A percentile compares a stretch with the other conserved stretches of the same genome.
Conservation (phyloP, 2,888 invertebrate species). For the Megamerina dolium region DNA sequence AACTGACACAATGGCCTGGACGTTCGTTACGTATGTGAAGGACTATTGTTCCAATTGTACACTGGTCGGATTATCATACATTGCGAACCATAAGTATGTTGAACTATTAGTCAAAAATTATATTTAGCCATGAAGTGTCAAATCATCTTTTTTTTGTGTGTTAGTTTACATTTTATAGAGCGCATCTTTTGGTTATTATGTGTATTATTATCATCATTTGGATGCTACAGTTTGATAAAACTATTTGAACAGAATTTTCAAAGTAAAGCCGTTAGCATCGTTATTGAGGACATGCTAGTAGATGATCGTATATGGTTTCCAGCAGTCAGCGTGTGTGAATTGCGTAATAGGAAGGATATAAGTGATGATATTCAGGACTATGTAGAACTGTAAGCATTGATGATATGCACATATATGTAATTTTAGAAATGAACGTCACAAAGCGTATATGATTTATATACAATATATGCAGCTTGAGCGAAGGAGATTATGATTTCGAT, state of each 20-base stretch:
- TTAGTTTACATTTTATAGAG: slow-evolving; percentile 41
- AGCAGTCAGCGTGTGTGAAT: slow-evolving; percentile 41
- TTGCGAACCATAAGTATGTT: slow-evolving; percentile 55
- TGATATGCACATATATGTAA: too few relatives aligned
- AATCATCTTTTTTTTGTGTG: background rate
- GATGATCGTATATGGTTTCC: slow-evolving; percentile 37
- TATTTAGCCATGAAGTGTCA: too few relatives aligned
- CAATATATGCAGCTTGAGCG: too few relatives aligned
- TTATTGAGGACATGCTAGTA: slow-evolving; percentile 38
- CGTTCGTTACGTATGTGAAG: too few relatives aligned
- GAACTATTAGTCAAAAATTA: background rate
- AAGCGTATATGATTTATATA: too few relatives aligned
- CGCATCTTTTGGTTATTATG: slow-evolving; percentile 63
- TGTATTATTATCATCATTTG: slow-evolving; percentile 61
- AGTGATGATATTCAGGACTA: slow-evolving; percentile 22
- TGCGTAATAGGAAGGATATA: slow-evolving; percentile 24
- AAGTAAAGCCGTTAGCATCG: slow-evolving; percentile 47
- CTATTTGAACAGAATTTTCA: slow-evolving; percentile 54
- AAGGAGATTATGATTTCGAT: slow-evolving; percentile 34
- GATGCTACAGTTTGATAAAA: slow-evolving; percentile 58
- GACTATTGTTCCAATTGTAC: slow-evolving; percentile 61
- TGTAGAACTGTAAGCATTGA: slow-evolving; percentile 18
- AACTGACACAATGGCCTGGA: too few relatives aligned
- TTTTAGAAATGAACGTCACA: too few relatives aligned
- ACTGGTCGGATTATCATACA: slow-evolving; percentile 64